A percentile compares a stretch with the other conserved stretches of the same genome.
Evolutionary conservation across 2,888 invertebrate species (phyloP).

Genomic region (Chrysotoxum bicinctum): DNA sequence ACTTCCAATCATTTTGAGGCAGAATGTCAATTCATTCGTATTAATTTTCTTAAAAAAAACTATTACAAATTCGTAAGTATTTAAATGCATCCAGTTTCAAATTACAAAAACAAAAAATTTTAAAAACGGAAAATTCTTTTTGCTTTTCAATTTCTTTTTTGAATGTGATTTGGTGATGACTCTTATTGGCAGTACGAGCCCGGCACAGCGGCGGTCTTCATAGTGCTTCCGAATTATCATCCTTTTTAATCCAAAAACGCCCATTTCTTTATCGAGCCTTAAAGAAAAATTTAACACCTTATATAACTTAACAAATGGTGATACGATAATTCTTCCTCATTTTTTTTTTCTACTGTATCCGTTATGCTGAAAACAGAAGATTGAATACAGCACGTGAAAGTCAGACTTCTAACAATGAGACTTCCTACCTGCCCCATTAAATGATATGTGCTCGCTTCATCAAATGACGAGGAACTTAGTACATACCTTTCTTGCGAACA

Average conservation of each 20-base stretch:
- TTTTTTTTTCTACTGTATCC: not conserved
- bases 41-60: too few relatives aligned
- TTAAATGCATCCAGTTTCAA: too few relatives aligned
- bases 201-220: too few relatives aligned
- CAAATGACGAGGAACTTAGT: not conserved
- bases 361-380: not conserved
- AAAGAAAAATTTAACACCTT: not conserved
- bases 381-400: not conserved
- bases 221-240: not conserved
- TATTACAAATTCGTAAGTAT: too few relatives aligned
- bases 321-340: not conserved
- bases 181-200: too few relatives aligned
- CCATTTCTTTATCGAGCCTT: too few relatives aligned
- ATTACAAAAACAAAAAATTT: too few relatives aligned
- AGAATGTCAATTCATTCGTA: too few relatives aligned
- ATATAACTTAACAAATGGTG: not conserved
- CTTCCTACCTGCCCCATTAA: not conserved
- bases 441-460: not conserved
- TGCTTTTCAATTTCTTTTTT: too few relatives aligned
- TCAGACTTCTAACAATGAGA: not conserved
- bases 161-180: too few relatives aligned
- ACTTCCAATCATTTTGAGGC: too few relatives aligned
- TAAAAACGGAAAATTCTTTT: too few relatives aligned
- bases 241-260: not conserved
- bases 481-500: not conserved